These are phyloP conservation scores for Drosophila mettleri DNA, from an alignment of 2,888 invertebrate genomes.

Conservation along the genomic window DNA sequence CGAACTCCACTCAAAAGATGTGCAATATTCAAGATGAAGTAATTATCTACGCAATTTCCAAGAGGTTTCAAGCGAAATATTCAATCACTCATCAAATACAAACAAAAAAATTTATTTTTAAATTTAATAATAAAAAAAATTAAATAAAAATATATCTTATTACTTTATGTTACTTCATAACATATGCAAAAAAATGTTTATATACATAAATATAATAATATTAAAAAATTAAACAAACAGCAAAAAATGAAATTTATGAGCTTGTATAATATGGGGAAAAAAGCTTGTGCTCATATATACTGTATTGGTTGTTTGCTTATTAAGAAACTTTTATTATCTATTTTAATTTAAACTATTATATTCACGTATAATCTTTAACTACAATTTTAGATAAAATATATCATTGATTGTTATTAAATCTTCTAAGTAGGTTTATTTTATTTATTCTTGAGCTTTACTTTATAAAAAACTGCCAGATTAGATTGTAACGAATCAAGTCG, in stretches of 20 bases:
- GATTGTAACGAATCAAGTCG: constrained; percentile 3
- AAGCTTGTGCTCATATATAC: no score
- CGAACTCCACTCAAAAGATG: neutral
- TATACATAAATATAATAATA: no score
- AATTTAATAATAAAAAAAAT: neutral
- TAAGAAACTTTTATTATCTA: neutral
- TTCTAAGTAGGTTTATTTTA: neutral
- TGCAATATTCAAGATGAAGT: neutral
- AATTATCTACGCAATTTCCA: neutral
- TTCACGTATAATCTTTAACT: neutral
- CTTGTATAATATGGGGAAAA: neutral
- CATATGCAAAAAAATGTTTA: neutral
- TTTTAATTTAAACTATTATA: neutral
- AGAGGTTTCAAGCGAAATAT: neutral
- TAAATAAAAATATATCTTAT: neutral
- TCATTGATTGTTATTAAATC: neutral
- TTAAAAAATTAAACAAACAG: no score
- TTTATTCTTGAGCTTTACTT: neutral
- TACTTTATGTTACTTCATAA: no score
- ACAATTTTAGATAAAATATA: neutral
- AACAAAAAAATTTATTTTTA: no score
- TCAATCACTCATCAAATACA: neutral
- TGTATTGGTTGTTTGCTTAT: neutral
- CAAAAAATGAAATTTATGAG: no score
- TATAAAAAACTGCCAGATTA: constrained; percentile 13